A percentile compares a stretch with the other conserved stretches of the same genome.
Evolutionary conservation across 2,797 vertebrate species (phyloP).

Genomic region (Chlorospingus semifuscus): DNA sequence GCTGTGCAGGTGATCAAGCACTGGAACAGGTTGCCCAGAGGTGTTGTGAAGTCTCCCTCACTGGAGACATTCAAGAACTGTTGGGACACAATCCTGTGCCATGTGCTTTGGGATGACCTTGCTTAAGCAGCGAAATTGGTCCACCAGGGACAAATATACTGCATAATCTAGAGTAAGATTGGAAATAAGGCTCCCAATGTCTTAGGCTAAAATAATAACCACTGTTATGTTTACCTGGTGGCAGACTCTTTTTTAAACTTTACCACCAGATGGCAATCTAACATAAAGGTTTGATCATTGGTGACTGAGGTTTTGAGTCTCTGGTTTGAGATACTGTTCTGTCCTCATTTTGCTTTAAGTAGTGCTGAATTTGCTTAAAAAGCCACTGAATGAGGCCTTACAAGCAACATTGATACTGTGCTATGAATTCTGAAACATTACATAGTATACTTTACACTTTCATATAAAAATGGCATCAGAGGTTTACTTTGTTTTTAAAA

Average conservation of each 20-base stretch:
- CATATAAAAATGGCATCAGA: neutral
- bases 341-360: neutral
- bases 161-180: neutral
- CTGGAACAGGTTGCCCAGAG: neutral
- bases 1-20: neutral
- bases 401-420: neutral
- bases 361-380: neutral
- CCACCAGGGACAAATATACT: neutral
- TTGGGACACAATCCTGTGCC: neutral
- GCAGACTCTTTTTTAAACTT: accelerated
- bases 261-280: constrained; percentile 69
- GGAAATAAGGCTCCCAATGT: neutral
- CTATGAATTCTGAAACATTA: neutral
- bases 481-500: neutral
- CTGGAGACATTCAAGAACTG: neutral
- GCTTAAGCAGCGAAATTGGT: neutral
- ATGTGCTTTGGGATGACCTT: neutral
- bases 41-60: neutral
- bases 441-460: neutral
- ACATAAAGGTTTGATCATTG: neutral
- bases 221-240: neutral
- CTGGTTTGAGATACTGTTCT: neutral
- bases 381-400: neutral
- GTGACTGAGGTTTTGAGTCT: neutral
- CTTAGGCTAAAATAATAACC: neutral